These are phyloP conservation scores for Hassar affinis DNA, from an alignment of 2,113 vertebrate genomes.

Conservation along the genomic window DNA sequence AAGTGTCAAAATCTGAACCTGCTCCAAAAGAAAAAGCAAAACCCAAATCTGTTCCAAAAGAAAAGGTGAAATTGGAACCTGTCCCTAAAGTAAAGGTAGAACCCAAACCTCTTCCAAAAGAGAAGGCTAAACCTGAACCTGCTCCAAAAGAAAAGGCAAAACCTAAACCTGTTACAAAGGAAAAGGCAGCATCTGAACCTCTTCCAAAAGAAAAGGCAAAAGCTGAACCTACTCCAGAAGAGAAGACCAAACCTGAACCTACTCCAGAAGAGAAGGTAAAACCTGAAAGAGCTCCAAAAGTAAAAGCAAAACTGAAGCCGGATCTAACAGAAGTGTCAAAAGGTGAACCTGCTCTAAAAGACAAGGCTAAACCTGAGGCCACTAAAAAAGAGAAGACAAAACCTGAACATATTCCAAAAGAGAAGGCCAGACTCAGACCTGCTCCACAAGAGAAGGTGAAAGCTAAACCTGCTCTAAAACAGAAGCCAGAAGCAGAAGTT, in stretches of 20 bases:
- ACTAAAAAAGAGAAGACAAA: conserved; percentile 46
- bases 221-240: background rate
- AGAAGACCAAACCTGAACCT: conserved; percentile 21
- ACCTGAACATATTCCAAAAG: conserved; percentile 41
- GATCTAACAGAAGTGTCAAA: background rate
- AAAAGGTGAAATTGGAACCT: conserved; percentile 37
- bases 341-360: background rate
- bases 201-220: conserved; percentile 22
- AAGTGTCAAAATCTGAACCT: conserved; percentile 14
- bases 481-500: conserved; percentile 16
- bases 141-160: conserved; percentile 11
- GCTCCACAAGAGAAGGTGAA: conserved; percentile 16
- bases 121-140: background rate
- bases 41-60: background rate
- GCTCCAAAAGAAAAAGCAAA: conserved; percentile 11
- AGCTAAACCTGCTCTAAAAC: background rate
- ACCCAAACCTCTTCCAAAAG: background rate
- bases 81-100: conserved; percentile 46
- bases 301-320: conserved; percentile 1
- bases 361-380: background rate
- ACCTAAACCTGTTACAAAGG: background rate
- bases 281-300: background rate
- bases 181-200: background rate
- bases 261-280: conserved; percentile 8
- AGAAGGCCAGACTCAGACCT: background rate